Base-by-base conservation (phyloP, 53 echinoderm and acorn worm species). In the Paracentrotus lividus region DNA sequence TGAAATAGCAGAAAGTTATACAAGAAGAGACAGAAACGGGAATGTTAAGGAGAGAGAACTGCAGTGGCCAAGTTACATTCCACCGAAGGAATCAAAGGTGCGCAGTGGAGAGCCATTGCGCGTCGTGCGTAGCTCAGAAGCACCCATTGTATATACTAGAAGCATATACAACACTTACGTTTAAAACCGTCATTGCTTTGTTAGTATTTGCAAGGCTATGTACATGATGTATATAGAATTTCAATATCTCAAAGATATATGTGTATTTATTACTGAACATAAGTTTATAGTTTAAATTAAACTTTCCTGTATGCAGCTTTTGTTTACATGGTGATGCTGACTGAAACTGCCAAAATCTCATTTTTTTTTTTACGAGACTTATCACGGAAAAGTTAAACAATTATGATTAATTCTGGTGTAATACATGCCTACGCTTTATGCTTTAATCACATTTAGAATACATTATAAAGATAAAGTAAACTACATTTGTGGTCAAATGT, bases 51-150 rank as follows among this genome's bases (percentile, higher is more conserved):
- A 94, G 1, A 94, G 95, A 56, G 69, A 92, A 53, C 69, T 97
- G 14, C 88, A 95, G 49, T 97, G 96, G 96, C 95, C 96, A 24
- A 93, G 93, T 45, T 97, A 97, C 36, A 96, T 94, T 43, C 88
- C 97, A 20, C 97, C 97, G 2, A 90, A 94, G 88, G 94, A 93
- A 38, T 56, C 88, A 6, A 65, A 93, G 0, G 93, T 84, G 43
- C 92, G 90, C 36, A 85, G 89, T 61, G 96, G 95, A n/a, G 87
- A 94, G 24, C 97, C 97, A 3, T 55, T 90, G 12, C 93, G 93
- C 23, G 90, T 90, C 29, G 86, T 95, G 65, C 93, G 93, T 65
- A 95, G 90, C 58, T 75, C 86, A 31, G 95, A 95, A 10, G 93
- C 91, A 45, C 89, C 95, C 1, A 38, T 75, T 54, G 94, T 64